Evolutionary conservation across 2,113 vertebrate genomes (phyloP), one percentile per base, ranked within the genome.

Genomic region (Sterrhoptilus dennistouni): DNA sequence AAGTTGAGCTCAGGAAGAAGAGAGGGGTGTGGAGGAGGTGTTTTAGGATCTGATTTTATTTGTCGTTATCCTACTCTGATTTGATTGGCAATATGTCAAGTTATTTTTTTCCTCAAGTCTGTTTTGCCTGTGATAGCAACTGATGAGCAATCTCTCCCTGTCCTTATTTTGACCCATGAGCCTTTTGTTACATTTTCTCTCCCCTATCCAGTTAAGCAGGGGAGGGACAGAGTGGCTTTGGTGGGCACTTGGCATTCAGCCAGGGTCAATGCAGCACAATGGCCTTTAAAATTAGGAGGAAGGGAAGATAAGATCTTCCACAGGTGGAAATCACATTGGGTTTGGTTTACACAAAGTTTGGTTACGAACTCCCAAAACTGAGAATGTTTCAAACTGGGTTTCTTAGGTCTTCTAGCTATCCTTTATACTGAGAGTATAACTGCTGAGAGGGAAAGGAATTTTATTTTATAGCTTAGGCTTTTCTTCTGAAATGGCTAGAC

Each of bases 401-500:
- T 93, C 61, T 81, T 56, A 61, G n/a, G 29, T 92, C 33, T 93
- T 31, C 57, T 31, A 83, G 29, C 36, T 89, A 38, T 89, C 57
- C 77, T 79, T 80, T 80, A 11, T 40, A 13, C 13, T 33, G 66
- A 65, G 29, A 59, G 3, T 61, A 28, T 76, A 93, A 72, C 61
- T 88, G 63, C 79, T 50, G 69, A 76, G 66, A 93, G 25, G 23
- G 53, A 89, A 95, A 86, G 71, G 49, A 94, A 96, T 92, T 74
- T 86, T 81, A 59, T 57, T 95, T 95, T 83, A 77, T 63, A 95
- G 63, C 68, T 84, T 64, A 89, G 77, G 36, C 65, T 93, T 83
- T 88, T 89, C 44, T 47, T 94, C 54, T 86, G 92, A 71, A 96
- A 90, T 53, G 40, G 75, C 42, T 77, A 76, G 50, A 40, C 92